Evolutionary conservation across 64 coral and sea anemone species (phyloP), one percentile per base, ranked within the genome.

Genomic region (Anthopleura sola): DNA sequence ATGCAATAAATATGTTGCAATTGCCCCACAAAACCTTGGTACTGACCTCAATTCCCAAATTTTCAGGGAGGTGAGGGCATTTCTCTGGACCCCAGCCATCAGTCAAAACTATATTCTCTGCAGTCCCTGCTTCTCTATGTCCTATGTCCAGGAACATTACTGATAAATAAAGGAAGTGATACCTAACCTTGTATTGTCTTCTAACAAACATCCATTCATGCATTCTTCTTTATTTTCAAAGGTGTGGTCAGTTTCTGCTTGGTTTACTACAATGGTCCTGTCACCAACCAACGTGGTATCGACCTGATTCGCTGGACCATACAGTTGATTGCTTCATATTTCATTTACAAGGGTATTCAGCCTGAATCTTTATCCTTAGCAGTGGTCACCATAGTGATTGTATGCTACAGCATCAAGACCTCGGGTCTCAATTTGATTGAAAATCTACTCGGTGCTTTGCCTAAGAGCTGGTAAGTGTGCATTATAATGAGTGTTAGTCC

Each of bases 251-350:
- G 94, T 82, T 96, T 96, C 57, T 68, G 91, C 33, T 83, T 96
- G 3, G 92, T 90, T 92, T 96, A 96, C 80, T 96, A 96, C 81
- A 87, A 92, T 85, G 94, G 94, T 1, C 94, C 94, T 28, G 90
- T 91, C 21, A 92, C 84, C 26, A 91, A 88, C 33, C 78, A 90
- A 49, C 83, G 94, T 39, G 91, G 94, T 19, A 82, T 96, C 71
- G 87, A 96, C 60, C 87, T 96, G 26, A 92, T 96, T 17, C 85
- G 94, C 51, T 96, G 94, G 94, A 89, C 90, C 75, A 86, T 96
- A 23, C 94, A 89, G 46, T 16, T 90, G 36, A 76, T 96, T 7
- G 90, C 90, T 5, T 15, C 91, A 34, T 48, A 71, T 17, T 83
- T 96, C 13, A 90, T 96, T 10, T 96, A 89, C 75, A 88, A 86